Conservation (phyloP, 2,888 invertebrate genomes). For the Hecatera dysodea region DNA sequence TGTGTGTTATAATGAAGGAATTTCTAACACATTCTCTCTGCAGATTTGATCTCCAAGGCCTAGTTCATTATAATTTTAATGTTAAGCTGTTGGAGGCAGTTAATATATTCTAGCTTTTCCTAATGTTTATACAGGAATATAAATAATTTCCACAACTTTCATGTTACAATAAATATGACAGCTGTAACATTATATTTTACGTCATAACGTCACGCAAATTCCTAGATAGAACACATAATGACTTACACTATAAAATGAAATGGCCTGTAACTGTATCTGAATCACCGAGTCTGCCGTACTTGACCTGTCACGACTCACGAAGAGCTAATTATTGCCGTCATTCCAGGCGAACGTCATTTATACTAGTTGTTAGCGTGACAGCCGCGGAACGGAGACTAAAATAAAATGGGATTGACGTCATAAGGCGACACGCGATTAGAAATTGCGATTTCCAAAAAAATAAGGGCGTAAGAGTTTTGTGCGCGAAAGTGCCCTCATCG, state of each 20-base stretch:
- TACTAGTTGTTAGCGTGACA: constrained; percentile 69
- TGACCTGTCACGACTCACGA: constrained; percentile 67
- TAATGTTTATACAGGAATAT: constrained; percentile 37
- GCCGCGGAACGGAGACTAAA: constrained; percentile 62
- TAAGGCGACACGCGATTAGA: constrained; percentile 52
- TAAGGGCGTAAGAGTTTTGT: constrained; percentile 60
- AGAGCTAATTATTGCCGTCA: constrained; percentile 67
- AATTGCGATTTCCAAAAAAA: constrained; percentile 48
- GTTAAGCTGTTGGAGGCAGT: constrained; percentile 9
- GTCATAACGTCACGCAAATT: constrained; percentile 42
- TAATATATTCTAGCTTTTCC: constrained; percentile 20
- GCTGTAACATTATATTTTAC: constrained; percentile 46
- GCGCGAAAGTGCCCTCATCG: constrained; percentile 63
- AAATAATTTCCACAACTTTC: constrained; percentile 47
- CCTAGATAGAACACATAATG: constrained; percentile 57
- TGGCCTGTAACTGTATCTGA: constrained; percentile 63
- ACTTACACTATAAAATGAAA: constrained; percentile 60
- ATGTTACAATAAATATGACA: constrained; percentile 47
- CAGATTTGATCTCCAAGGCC: constrained; percentile 42
- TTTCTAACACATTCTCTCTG: neutral
- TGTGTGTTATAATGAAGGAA: constrained; percentile 9
- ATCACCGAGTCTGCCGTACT: constrained; percentile 61
- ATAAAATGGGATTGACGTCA: constrained; percentile 69
- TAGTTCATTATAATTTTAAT: constrained; percentile 31
- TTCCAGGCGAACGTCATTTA: constrained; percentile 68